Base-by-base conservation (phyloP, 2,797 vertebrate species). In the Muscicapa striata region DNA sequence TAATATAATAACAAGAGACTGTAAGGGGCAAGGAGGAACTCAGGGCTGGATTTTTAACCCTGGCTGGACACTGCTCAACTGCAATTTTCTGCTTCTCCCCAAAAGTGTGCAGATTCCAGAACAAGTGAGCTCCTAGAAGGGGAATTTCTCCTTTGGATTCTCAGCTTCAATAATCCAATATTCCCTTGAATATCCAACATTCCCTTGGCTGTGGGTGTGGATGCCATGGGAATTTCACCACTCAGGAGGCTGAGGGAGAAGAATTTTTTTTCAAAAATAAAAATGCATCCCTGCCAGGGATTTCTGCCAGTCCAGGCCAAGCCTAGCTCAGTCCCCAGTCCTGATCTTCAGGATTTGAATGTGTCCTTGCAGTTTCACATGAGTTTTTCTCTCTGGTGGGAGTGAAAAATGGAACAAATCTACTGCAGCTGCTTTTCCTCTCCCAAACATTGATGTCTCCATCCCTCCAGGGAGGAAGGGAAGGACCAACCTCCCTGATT, bases 151-250 rank as follows among this genome's bases (percentile, higher is more conserved):
- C 38, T 40, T 12, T 40, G 38, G 38, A 40, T 40, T 40, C 12
- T 40, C 38, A 40, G 13, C 38, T 40, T 40, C 38, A 40, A 40
- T 40, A 40, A 40, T 40, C 38, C 12, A 40, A 40, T 40, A 40
- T 40, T 40, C 38, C 38, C 38, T 40, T 40, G 38, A 40, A 40
- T 40, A 40, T 40, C 38, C 38, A 40, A 34, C 8, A 34, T 40
- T 45, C 43, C 43, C 43, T 45, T 45, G 20, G 43, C 19, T 48
- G 20, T 18, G 48, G 17, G 2, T 63, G 19, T 14, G 41, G 17
- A 6, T 41, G 10, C 10, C 5, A 1, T 5, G 40, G 8, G 1
- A n/a, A 2, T 70, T 41, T 64, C 48, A 23, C 45, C 26, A 0
- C 4, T 8, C 59, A 40, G 48, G 61, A 48, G 21, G 41, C 45